Evolutionary conservation across 2,797 vertebrate genomes (phyloP).

Genomic region (Dermochelys coriacea): DNA sequence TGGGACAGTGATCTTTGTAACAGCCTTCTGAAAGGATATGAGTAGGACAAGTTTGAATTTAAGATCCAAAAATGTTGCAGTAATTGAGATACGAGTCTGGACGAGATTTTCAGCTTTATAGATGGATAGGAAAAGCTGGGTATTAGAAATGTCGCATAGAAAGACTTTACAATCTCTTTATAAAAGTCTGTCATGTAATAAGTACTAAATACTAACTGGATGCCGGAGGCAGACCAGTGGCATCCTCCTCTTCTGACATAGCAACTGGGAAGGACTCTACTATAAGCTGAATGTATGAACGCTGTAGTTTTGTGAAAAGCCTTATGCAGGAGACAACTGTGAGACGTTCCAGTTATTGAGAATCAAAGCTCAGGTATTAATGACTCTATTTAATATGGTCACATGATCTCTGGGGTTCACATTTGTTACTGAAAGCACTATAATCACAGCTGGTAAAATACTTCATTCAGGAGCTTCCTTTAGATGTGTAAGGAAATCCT

Average conservation of each 20-base stretch:
- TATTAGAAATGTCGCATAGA: background rate
- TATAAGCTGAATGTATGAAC: background rate
- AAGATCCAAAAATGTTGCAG: background rate
- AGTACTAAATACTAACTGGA: conserved; percentile 57
- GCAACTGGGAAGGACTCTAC: background rate
- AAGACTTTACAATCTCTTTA: conserved; percentile 17
- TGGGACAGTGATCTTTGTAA: background rate
- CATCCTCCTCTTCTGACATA: background rate
- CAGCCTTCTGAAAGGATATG: background rate
- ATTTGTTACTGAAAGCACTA: background rate
- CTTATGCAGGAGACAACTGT: background rate
- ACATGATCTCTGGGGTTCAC: background rate
- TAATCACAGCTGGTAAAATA: background rate
- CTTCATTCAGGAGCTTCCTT: background rate
- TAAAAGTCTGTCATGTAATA: background rate
- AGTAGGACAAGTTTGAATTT: background rate
- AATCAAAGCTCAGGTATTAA: background rate
- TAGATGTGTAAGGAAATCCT: background rate
- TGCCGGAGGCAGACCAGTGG: background rate
- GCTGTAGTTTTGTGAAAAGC: background rate
- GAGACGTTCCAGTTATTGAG: background rate
- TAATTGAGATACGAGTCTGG: background rate
- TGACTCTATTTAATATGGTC: background rate
- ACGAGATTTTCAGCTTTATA: background rate
- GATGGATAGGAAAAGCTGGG: background rate